These are phyloP conservation scores for Coregonus suidteri DNA, from an alignment of 2,797 vertebrate species.

Conservation along the genomic window DNA sequence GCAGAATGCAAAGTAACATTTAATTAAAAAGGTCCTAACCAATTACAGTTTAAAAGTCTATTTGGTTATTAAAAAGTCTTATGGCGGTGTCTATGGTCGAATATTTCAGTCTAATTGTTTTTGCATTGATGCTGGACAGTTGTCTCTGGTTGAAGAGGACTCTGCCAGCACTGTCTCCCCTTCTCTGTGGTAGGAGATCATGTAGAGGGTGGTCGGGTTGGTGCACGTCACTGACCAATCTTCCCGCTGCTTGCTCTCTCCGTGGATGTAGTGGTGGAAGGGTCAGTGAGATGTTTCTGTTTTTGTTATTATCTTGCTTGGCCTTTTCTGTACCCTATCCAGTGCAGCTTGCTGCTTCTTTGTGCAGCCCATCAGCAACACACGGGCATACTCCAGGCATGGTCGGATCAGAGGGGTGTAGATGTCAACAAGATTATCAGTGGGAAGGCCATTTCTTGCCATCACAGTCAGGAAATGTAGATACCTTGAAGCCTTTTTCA, in stretches of 20 bases:
- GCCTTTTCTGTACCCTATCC: neutral
- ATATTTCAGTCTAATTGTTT: neutral
- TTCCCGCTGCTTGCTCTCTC: neutral
- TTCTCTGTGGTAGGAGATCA: neutral
- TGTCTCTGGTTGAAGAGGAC: no score
- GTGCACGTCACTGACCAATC: neutral
- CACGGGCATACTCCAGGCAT: no score
- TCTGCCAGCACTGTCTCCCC: neutral
- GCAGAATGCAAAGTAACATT: no score
- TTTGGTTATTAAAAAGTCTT: neutral
- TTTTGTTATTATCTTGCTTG: neutral
- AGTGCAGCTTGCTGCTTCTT: neutral
- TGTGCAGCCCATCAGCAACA: neutral
- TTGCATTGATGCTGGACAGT: neutral
- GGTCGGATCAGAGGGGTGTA: no score
- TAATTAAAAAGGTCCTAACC: no score
- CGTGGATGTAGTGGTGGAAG: neutral
- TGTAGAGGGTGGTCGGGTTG: neutral
- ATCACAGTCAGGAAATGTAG: no score
- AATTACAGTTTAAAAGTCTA: neutral
- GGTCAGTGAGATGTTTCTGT: neutral
- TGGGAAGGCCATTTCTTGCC: no score
- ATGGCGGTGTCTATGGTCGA: neutral
- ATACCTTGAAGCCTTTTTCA: no score
- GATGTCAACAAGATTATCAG: no score